These are phyloP conservation scores for Aviceda leuphotes DNA, from an alignment of 2,797 vertebrate genomes.

Conservation along the genomic window DNA sequence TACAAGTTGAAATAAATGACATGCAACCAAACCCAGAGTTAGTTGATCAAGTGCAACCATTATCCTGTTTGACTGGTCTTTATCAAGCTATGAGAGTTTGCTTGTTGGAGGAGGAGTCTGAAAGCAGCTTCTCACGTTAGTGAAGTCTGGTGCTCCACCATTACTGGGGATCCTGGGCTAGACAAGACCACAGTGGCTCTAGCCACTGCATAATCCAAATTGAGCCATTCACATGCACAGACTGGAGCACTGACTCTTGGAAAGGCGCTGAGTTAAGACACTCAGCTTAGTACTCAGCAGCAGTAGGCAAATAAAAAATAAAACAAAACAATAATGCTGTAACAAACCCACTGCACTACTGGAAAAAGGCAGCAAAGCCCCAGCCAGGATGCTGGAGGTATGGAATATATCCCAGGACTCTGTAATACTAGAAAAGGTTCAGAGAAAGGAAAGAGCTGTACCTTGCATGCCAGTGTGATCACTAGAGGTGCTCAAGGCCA, in stretches of 20 bases:
- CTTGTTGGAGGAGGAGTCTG: background rate
- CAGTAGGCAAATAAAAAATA: background rate
- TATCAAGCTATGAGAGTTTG: background rate
- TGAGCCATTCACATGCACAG: background rate
- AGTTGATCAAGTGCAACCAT: background rate
- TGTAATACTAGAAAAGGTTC: background rate
- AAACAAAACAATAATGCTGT: background rate
- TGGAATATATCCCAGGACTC: background rate
- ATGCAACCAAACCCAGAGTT: constrained; percentile 38
- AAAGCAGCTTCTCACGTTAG: background rate
- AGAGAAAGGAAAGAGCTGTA: background rate
- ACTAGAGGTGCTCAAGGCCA: background rate
- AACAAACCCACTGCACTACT: background rate
- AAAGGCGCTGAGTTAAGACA: background rate
- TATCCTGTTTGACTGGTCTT: background rate
- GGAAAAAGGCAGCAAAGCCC: background rate
- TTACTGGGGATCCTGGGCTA: background rate
- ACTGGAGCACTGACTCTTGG: background rate
- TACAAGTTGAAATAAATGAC: constrained; percentile 78
- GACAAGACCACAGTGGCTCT: background rate
- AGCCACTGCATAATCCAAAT: background rate
- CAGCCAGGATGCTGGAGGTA: background rate
- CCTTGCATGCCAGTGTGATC: background rate
- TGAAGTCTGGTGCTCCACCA: background rate
- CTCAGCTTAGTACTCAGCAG: background rate